These are phyloP conservation scores for Ennomos fuscantarius DNA, from an alignment of 2,888 invertebrate genomes.

Conservation along the genomic window DNA sequence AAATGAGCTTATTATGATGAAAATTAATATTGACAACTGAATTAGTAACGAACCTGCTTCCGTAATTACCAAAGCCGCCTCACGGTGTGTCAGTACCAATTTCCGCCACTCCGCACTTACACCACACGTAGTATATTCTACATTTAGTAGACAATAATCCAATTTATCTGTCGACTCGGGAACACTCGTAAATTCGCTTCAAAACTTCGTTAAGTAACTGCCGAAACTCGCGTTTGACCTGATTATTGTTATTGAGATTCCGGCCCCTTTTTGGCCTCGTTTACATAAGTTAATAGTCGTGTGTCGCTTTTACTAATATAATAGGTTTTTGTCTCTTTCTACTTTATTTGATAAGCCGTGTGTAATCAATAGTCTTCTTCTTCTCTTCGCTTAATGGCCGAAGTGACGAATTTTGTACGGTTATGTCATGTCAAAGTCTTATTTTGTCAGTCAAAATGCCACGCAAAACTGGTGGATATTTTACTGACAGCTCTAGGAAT, in stretches of 20 bases:
- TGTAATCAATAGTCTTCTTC: too few relatives aligned
- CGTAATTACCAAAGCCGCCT: slow-evolving; percentile 25
- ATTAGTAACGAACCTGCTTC: not conserved
- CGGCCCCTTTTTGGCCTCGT: slow-evolving; percentile 11
- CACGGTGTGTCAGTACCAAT: slow-evolving; percentile 42
- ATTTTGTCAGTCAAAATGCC: too few relatives aligned
- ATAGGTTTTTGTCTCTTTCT: too few relatives aligned
- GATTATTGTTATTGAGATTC: slow-evolving; percentile 30
- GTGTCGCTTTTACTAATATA: not conserved
- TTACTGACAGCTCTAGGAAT: too few relatives aligned
- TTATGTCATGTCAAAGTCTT: too few relatives aligned
- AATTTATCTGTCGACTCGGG: slow-evolving; percentile 61
- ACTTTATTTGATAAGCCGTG: too few relatives aligned
- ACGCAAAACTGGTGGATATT: too few relatives aligned
- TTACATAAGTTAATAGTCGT: slow-evolving; percentile 1
- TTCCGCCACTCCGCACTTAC: slow-evolving; percentile 22
- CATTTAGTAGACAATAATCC: slow-evolving; percentile 69
- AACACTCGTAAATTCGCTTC: slow-evolving; percentile 57
- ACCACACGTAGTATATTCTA: slow-evolving; percentile 46
- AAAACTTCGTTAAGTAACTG: slow-evolving; percentile 52
- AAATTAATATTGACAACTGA: not conserved
- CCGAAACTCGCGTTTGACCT: slow-evolving; percentile 31
- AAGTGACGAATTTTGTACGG: too few relatives aligned
- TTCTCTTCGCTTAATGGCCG: too few relatives aligned
- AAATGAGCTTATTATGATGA: too few relatives aligned